A percentile compares a stretch with the other conserved stretches of the same genome.
phyloP scores from a whole-genome alignment of 1,140 invertebrate species.

The Chelonus insularis region DNA sequence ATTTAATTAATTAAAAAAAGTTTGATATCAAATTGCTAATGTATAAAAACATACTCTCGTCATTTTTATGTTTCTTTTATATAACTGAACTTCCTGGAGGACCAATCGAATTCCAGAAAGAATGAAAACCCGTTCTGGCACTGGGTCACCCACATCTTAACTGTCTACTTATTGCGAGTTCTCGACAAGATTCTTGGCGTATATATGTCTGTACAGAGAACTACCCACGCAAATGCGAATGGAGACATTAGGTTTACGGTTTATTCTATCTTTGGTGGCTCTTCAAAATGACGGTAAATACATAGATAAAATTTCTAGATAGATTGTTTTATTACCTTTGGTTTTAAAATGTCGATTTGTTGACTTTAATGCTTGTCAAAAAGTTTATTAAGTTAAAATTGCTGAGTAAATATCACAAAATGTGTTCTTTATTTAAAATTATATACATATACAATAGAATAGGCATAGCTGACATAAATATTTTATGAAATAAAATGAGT shows the following conservation, averaged over 20 bases:
- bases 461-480: no score
- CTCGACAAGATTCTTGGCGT: neutral
- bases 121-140: conserved; percentile 23
- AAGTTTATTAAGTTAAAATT: neutral
- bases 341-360: no score
- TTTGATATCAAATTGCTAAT: neutral
- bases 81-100: conserved; percentile 7
- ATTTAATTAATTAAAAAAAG: conserved; percentile 11
- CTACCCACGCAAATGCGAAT: conserved; percentile 9
- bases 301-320: neutral
- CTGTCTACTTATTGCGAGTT: conserved; percentile 14
- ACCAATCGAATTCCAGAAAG: conserved; percentile 6
- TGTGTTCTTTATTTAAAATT: no score
- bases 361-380: no score
- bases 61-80: neutral
- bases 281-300: conserved; percentile 15
- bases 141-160: conserved; percentile 24
- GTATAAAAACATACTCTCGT: neutral
- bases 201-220: neutral
- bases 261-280: neutral
- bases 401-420: no score
- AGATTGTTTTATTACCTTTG: neutral
- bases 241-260: conserved; percentile 16
- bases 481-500: no score
- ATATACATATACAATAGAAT: no score